Conservation (phyloP, 2,797 vertebrate genomes). For the Lacerta agilis region DNA sequence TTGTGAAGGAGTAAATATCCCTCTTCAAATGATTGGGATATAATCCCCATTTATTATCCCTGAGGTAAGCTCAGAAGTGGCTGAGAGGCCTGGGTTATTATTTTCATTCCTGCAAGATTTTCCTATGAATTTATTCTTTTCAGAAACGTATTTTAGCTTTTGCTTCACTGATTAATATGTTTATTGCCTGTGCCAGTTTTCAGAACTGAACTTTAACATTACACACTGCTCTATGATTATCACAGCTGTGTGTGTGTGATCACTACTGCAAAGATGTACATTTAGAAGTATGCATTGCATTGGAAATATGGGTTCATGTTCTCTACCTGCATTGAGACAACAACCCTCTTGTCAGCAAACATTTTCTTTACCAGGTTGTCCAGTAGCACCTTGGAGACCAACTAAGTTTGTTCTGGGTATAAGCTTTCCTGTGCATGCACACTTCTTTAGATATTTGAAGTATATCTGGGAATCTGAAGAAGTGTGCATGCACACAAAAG, state of each 20-base stretch:
- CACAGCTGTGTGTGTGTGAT: accelerated
- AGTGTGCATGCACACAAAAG: too few species aligned
- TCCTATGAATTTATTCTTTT: background rate
- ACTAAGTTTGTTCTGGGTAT: too few species aligned
- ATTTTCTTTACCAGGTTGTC: background rate
- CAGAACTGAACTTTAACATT: background rate
- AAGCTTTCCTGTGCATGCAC: too few species aligned
- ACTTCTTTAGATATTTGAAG: too few species aligned
- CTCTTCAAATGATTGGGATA: background rate
- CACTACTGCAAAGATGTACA: background rate
- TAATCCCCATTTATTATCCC: background rate
- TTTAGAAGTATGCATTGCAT: background rate
- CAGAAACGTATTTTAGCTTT: background rate
- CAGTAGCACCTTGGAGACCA: too few species aligned
- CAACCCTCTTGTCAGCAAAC: background rate
- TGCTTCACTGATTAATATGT: background rate
- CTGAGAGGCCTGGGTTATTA: background rate
- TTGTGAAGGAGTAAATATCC: background rate
- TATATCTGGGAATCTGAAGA: too few species aligned
- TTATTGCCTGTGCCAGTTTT: background rate
- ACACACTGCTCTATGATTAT: background rate
- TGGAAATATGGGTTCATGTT: background rate
- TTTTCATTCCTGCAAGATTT: background rate
- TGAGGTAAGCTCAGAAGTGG: background rate
- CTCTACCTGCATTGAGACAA: background rate